Base-by-base conservation (phyloP, 2,113 vertebrate genomes). In the Alethe diademata region DNA sequence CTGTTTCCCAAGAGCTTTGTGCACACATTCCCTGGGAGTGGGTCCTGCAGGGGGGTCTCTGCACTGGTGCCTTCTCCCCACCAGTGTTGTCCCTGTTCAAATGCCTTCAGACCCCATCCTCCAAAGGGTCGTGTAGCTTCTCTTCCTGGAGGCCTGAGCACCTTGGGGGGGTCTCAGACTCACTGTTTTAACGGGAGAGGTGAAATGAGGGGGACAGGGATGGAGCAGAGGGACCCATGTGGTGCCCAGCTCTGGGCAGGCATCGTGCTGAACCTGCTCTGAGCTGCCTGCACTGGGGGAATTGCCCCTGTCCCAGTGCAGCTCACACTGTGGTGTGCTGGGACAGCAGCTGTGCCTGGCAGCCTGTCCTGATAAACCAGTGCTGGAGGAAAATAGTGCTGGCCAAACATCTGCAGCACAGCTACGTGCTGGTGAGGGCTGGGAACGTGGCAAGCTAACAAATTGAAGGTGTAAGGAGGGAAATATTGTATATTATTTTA, bases 1-100 rank as follows among this genome's bases (percentile, higher is more conserved):
- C 73, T 87, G 60, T 40, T 94, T 78, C 58, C 67, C 72, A 51
- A 23, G 56, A 43, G 38, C 9, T 66, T 65, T 53, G 40, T 50
- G 66, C 53, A 26, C 0, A 0, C 43, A 47, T 0, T 19, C 53
- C 13, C 40, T n/a, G 54, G 48, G 36, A 86, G 4, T 0, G 0
- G 36, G 62, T 82, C 50, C 62, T 79, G 40, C 45, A 33, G 35
- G 56, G 74, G 15, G 9, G 8, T 47, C 47, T 31, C 47, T 67
- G n/a, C 67, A 19, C 28, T 5, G 2, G 6, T 87, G 45, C 33
- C 76, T 22, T 58, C 36, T 78, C 51, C 43, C 15, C 45, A 31
- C n/a, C 7, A 24, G 4, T 9, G 22, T 18, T 91, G 45, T 33
- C 60, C 54, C 26, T 73, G 3, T 38, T 51, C 28, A 73, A 24